phyloP scores from a whole-genome alignment of 2,888 invertebrate genomes.

The Fragum sueziense region DNA sequence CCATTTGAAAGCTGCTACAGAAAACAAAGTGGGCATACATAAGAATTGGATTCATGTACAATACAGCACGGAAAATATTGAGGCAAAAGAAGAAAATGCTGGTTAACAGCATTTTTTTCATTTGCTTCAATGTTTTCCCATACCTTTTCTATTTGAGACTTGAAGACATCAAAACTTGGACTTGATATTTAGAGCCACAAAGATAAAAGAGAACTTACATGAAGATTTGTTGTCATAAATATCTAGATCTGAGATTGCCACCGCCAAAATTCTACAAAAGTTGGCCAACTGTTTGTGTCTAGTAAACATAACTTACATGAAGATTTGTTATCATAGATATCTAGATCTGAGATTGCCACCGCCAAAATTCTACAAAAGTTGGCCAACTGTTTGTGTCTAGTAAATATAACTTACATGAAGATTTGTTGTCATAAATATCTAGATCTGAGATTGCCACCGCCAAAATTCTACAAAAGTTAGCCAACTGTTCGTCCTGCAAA shows the following conservation, averaged over 20 bases:
- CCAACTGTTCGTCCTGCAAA: constrained; percentile 80
- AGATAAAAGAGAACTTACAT: too few relatives aligned
- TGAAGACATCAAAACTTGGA: too few relatives aligned
- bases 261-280: constrained; percentile 82
- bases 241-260: constrained; percentile 83
- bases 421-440: constrained; percentile 83
- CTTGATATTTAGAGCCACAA: too few relatives aligned
- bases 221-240: constrained; percentile 83
- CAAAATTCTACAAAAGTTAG: constrained; percentile 82
- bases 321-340: constrained; percentile 83
- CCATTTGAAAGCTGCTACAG: too few relatives aligned
- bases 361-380: constrained; percentile 82
- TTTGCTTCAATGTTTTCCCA: too few relatives aligned
- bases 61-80: too few relatives aligned
- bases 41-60: too few relatives aligned
- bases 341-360: constrained; percentile 82
- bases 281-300: constrained; percentile 80
- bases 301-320: constrained; percentile 80
- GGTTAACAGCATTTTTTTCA: too few relatives aligned
- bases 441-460: constrained; percentile 83
- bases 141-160: too few relatives aligned
- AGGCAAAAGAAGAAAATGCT: too few relatives aligned
- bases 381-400: constrained; percentile 80
- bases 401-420: constrained; percentile 79
- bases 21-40: too few relatives aligned